phyloP scores from a whole-genome alignment of 2,888 invertebrate species.

The Netelia melanura region DNA sequence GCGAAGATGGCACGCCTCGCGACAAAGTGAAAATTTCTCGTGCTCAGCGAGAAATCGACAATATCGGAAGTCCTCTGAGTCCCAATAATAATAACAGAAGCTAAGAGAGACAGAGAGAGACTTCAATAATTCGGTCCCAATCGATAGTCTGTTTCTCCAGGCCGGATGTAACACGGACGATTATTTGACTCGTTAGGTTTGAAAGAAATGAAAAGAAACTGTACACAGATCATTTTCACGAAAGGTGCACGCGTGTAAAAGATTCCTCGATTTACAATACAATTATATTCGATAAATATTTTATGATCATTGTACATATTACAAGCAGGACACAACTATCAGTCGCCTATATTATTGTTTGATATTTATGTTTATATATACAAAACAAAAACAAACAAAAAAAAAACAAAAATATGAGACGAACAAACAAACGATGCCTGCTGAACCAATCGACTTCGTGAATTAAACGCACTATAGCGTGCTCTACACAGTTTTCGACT shows the following conservation, averaged over 20 bases:
- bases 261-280: constrained; percentile 64
- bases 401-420: constrained; percentile 39
- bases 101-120: constrained; percentile 38
- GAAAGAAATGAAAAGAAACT: neutral
- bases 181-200: constrained; percentile 38
- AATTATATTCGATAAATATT: constrained; percentile 67
- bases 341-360: constrained; percentile 69
- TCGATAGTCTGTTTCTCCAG: constrained; percentile 29
- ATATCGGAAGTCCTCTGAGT: constrained; percentile 85
- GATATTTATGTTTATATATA: constrained; percentile 71
- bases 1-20: constrained; percentile 96
- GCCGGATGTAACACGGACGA: constrained; percentile 40
- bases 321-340: constrained; percentile 66
- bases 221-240: constrained; percentile 41
- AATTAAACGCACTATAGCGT: constrained; percentile 24
- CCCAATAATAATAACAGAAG: constrained; percentile 78
- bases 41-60: constrained; percentile 97
- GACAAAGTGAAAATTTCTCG: constrained; percentile 98
- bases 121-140: neutral
- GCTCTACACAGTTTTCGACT: constrained; percentile 46
- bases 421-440: constrained; percentile 50
- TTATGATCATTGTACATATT: constrained; percentile 69
- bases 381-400: neutral
- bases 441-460: constrained; percentile 41
- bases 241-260: constrained; percentile 36